A percentile compares a stretch with the other conserved stretches of the same genome.
phyloP scores from a whole-genome alignment of 2,113 vertebrate genomes.

The Ailuropoda melanoleuca region DNA sequence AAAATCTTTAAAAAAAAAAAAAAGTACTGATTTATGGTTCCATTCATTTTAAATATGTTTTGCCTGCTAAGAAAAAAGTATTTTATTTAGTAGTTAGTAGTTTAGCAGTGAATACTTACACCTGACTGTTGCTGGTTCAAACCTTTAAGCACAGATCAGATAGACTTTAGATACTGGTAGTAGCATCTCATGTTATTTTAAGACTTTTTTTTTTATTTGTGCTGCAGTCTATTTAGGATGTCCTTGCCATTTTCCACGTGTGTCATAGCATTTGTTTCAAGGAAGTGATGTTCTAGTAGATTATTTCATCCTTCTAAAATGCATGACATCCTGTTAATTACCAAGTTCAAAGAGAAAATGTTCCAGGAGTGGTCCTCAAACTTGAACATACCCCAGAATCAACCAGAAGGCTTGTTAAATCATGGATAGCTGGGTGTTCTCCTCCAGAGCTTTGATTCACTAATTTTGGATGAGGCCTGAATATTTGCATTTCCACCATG shows the following conservation, averaged over 20 bases:
- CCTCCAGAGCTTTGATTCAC: background rate
- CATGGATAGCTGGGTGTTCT: background rate
- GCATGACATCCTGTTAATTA: background rate
- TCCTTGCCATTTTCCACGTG: slow-evolving; percentile 16
- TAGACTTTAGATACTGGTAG: background rate
- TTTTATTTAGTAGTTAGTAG: background rate
- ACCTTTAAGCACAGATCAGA: background rate
- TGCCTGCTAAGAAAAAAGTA: background rate
- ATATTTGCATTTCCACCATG: background rate
- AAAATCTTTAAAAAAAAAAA: background rate
- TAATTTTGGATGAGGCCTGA: background rate
- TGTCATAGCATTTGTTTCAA: slow-evolving; percentile 30
- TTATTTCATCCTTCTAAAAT: slow-evolving; percentile 44
- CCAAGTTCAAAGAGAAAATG: slow-evolving; percentile 1
- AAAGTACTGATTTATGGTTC: background rate
- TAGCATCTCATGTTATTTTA: slow-evolving; percentile 13
- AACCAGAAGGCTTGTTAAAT: background rate
- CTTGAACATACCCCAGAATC: background rate
- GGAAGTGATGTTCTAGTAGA: background rate
- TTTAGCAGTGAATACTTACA: background rate
- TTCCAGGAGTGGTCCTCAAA: background rate
- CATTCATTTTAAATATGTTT: slow-evolving; percentile 2
- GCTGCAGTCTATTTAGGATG: background rate
- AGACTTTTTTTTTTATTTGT: background rate
- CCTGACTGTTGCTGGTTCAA: background rate